Conservation (phyloP, 2,113 vertebrate species). For the Strigops habroptila region DNA sequence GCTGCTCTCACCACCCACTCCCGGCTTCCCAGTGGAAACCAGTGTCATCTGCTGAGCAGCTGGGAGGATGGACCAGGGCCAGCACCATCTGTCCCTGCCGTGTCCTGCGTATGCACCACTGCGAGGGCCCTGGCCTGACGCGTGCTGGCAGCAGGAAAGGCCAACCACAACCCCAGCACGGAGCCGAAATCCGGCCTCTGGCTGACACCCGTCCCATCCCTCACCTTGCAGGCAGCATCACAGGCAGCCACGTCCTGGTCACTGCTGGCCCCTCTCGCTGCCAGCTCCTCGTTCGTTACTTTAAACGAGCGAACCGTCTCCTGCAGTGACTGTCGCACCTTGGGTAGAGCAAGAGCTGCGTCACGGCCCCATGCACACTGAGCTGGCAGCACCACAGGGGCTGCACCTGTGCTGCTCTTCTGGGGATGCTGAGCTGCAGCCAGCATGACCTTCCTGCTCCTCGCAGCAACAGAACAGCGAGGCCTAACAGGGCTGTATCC, state of each 20-base stretch:
- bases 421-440: background rate
- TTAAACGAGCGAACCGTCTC: conserved; percentile 88
- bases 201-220: rapidly evolving
- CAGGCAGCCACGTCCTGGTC: conserved; percentile 75
- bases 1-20: background rate
- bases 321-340: conserved; percentile 85
- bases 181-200: rapidly evolving
- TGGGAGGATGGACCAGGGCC: background rate
- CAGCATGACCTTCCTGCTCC: background rate
- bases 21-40: rapidly evolving
- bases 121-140: rapidly evolving
- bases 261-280: conserved; percentile 1
- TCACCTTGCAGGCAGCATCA: conserved; percentile 82
- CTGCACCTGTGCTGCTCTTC: background rate
- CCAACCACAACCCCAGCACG: rapidly evolving
- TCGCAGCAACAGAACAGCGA: background rate
- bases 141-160: rapidly evolving
- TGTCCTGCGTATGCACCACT: rapidly evolving
- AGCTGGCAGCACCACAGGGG: background rate
- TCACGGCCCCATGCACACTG: background rate
- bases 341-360: background rate
- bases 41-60: background rate
- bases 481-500: too few relatives aligned
- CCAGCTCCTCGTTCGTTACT: conserved; percentile 90
- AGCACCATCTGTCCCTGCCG: background rate